Base-by-base conservation (phyloP, 1,140 invertebrate genomes). In the Antheraea mylitta region DNA sequence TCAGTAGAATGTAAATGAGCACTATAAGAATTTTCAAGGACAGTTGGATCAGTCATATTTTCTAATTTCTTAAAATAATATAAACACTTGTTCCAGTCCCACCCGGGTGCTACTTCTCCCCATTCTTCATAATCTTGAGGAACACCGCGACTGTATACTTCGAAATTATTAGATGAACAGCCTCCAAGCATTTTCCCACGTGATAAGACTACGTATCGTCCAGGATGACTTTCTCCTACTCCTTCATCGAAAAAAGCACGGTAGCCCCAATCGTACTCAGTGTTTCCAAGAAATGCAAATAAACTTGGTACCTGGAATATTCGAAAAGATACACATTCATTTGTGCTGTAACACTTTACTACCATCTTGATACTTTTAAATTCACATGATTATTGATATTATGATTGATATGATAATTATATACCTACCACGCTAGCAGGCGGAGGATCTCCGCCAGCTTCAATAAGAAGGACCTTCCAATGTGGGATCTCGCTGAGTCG, bases 61-160 rank as follows among this genome's bases (percentile, higher is more conserved):
- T 91, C 87, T 10, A 88, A 66, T 73, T 89, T 91, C 66, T 89
- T 91, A 68, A 84, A 91, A 66, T 90, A 89, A 36, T 78, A 68
- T 0, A 91, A 82, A 16, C 95, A 94, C 22, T 96, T 95, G 2
- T 96, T 93, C 91, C 96, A 98, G 7, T 94, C 38, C 38, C 38
- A 42, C 7, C 38, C 38, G 11, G 38, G 38, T 1, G 38, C 38
- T 4, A 42, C 38, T 42, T 42, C 11, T 0, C 8, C 38, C 38
- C 38, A 42, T 11, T 42, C 81, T 75, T 97, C 95, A 75, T 96
- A 97, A 82, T 97, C 96, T 60, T 90, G 78, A n/a, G 93, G 93
- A 81, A 96, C 96, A 0, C 97, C 97, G 69, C 97, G 91, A 0
- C 96, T 94, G 80, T 97, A 97, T 16, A 97, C 94, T 95, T 97